phyloP scores from a whole-genome alignment of 2,113 vertebrate species.

The Tor tambroides region DNA sequence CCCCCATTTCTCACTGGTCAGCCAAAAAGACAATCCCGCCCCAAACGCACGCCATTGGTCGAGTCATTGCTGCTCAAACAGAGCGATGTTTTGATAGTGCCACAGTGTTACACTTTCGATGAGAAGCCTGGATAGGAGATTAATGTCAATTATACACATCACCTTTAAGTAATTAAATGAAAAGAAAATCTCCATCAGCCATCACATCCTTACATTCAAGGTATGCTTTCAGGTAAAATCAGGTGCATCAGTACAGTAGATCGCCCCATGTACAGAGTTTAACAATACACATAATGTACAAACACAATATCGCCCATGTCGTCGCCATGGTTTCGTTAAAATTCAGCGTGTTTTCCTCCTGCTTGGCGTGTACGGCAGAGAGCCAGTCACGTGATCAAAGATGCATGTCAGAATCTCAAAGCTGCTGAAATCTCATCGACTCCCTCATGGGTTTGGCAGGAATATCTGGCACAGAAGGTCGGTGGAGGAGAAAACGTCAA shows the following conservation, averaged over 20 bases:
- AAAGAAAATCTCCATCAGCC: neutral
- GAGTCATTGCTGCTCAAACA: neutral
- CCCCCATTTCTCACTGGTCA: neutral
- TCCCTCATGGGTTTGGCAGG: conserved; percentile 61
- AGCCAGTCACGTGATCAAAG: conserved; percentile 43
- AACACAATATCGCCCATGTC: conserved; percentile 65
- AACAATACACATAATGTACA: conserved; percentile 68
- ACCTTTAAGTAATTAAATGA: conserved; percentile 1
- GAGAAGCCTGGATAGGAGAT: neutral
- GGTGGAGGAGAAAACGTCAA: conserved; percentile 37
- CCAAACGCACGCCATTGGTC: neutral
- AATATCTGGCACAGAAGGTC: conserved; percentile 57
- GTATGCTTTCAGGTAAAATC: conserved; percentile 57
- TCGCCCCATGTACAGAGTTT: conserved; percentile 54
- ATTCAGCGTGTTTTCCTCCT: conserved; percentile 51
- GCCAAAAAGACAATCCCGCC: neutral
- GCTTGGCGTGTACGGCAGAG: conserved; percentile 69
- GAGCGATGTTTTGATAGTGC: neutral
- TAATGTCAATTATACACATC: conserved; percentile 4
- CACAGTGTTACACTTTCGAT: conserved; percentile 18
- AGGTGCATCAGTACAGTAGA: conserved; percentile 62
- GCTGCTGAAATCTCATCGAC: conserved; percentile 13
- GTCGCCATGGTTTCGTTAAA: conserved; percentile 39
- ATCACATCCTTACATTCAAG: conserved; percentile 14
- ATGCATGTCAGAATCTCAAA: neutral